Evolutionary conservation across 2,113 vertebrate genomes (phyloP).

Genomic region (Clarias batrachus): DNA sequence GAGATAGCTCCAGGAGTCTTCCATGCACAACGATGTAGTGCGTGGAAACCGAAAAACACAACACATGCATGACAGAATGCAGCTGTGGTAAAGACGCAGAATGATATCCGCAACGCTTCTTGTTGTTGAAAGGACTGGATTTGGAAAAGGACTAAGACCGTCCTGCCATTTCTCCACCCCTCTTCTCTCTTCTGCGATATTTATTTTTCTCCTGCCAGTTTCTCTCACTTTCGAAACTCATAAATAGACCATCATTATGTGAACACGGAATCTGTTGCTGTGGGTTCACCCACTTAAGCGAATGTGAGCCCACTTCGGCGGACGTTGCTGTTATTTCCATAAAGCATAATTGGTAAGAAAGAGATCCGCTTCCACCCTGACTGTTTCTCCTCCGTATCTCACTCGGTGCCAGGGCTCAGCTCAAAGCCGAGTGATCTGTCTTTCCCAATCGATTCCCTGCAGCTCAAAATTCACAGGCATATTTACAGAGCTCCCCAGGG

Average conservation of each 20-base stretch:
- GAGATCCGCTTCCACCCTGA: background rate
- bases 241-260: background rate
- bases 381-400: background rate
- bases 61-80: background rate
- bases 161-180: background rate
- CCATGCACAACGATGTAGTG: background rate
- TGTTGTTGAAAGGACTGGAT: background rate
- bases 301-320: background rate
- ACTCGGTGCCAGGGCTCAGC: background rate
- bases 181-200: background rate
- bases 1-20: background rate
- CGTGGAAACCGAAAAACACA: constrained; percentile 10
- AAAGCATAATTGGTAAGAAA: background rate
- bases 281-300: background rate
- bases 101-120: background rate
- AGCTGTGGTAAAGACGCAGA: background rate
- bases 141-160: background rate
- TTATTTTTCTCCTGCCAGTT: background rate
- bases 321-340: background rate
- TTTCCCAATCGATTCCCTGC: background rate
- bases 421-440: constrained; percentile 2
- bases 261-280: background rate
- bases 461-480: constrained; percentile 6
- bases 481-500: constrained; percentile 12
- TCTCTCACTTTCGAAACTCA: background rate